phyloP scores from a whole-genome alignment of 2,113 vertebrate species.

The Heterochromis multidens region DNA sequence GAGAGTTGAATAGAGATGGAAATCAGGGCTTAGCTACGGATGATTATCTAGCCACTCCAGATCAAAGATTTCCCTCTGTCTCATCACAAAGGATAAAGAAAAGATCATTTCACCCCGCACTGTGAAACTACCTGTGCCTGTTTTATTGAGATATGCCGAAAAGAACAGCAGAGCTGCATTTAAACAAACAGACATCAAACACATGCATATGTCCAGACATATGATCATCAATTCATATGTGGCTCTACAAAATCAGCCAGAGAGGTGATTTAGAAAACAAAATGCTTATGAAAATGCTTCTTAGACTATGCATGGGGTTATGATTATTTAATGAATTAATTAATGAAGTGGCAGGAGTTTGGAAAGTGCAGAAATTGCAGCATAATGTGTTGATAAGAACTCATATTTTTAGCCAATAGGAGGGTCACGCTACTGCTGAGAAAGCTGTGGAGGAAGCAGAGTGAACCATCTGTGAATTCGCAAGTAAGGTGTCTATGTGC shows the following conservation, averaged over 20 bases:
- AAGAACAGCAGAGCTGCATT: neutral
- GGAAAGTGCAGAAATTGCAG: slow-evolving; percentile 16
- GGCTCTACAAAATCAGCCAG: neutral
- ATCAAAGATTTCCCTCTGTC: slow-evolving; percentile 69
- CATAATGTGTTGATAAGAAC: slow-evolving; percentile 28
- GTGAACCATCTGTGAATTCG: slow-evolving; percentile 62
- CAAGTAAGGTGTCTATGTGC: slow-evolving; percentile 29
- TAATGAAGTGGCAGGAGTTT: slow-evolving; percentile 16
- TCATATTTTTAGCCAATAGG: slow-evolving; percentile 25
- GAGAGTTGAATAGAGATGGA: slow-evolving; percentile 63
- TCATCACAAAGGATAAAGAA: slow-evolving; percentile 65
- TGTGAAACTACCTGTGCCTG: slow-evolving; percentile 32
- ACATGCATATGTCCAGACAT: neutral
- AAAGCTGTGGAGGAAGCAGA: slow-evolving; percentile 55
- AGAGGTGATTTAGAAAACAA: neutral
- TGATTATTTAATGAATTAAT: slow-evolving; percentile 5
- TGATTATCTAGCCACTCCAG: slow-evolving; percentile 74
- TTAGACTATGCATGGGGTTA: neutral
- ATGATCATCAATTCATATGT: neutral
- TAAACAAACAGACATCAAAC: neutral
- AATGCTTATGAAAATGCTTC: neutral
- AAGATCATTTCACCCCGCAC: slow-evolving; percentile 38
- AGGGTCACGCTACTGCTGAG: slow-evolving; percentile 38
- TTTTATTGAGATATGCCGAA: neutral
- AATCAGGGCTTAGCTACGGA: slow-evolving; percentile 68